Evolutionary conservation across 1,140 invertebrate species (phyloP), one percentile per base, ranked within the genome.

Genomic region (Neocloeon triangulifer): DNA sequence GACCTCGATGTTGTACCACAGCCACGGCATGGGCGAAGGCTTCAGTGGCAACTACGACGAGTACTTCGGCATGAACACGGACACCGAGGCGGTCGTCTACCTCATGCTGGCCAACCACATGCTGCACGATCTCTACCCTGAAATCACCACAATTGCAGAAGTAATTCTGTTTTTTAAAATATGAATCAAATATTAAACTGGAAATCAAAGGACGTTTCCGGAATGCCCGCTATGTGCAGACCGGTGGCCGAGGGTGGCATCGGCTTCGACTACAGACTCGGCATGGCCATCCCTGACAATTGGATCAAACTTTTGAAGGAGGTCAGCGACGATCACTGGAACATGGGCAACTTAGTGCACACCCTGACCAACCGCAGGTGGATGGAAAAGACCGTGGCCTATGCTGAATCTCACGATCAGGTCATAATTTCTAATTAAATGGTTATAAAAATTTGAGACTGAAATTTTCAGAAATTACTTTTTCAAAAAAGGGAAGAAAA

Each of bases 1-100:
- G 0, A 97, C 94, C 0, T 98, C 94, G 0, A 99, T 99, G 91
- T 47, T 99, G 35, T 99, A 98, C 52, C 94, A 98, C 55, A 85
- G 81, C 5, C 78, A 86, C 48, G 91, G 91, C 31, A 72, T 86
- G 41, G 84, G 80, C 5, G 69, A 88, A 53, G 81, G 81, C 19
- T 95, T 95, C 49, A 80, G 73, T 41, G 92, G 92, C 1, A 68
- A 88, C 50, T 99, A 98, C 49, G 76, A 91, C 48, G 89, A 97
- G 52, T 99, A 99, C 59, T 99, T 82, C 61, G 86, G 91, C 4
- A 50, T 98, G 13, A 91, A 88, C 50, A 84, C 88, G 0, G 95
- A 99, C 55, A 89, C 86, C 0, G 91, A 99, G 50, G 85, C 91
- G 1, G 48, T 98, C 1, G 69, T 84, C 18, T 99, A 98, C 54